These are phyloP conservation scores for Agrotis puta DNA, from an alignment of 2,888 invertebrate species.

Conservation along the genomic window DNA sequence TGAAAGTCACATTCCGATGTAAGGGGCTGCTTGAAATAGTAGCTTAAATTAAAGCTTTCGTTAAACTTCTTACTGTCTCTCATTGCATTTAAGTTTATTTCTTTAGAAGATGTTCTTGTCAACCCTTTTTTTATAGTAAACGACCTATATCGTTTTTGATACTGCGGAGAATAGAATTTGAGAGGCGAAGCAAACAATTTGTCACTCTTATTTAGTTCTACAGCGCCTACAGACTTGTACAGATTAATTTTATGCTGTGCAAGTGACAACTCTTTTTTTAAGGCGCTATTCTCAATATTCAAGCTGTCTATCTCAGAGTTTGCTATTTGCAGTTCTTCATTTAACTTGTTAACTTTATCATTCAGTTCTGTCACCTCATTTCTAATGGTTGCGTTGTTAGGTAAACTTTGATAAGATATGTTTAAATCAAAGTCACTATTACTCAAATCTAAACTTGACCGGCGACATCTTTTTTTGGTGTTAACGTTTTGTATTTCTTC, in stretches of 20 bases:
- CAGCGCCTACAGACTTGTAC: neutral
- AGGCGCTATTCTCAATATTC: constrained; percentile 1
- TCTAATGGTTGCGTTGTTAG: neutral
- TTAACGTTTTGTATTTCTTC: constrained; percentile 3
- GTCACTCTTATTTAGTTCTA: too few relatives aligned
- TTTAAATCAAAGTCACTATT: constrained; percentile 1
- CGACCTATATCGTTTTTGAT: neutral
- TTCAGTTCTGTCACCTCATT: constrained; percentile 1
- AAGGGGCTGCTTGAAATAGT: neutral
- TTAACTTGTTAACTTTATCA: neutral
- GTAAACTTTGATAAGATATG: constrained; percentile 4
- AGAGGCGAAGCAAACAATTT: too few relatives aligned
- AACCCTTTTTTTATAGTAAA: neutral
- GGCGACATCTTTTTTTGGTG: neutral
- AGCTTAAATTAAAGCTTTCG: constrained; percentile 2
- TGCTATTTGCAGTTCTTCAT: constrained; percentile 5
- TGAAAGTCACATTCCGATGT: neutral
- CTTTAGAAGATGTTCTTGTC: constrained; percentile 1
- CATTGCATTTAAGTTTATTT: neutral
- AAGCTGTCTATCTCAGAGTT: constrained; percentile 2
- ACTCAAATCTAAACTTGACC: neutral
- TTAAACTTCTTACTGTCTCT: neutral
- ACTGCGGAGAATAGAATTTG: constrained; percentile 1
- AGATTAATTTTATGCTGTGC: constrained; percentile 1
- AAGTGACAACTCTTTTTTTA: neutral